phyloP scores from a whole-genome alignment of 1,140 invertebrate species.

The Stegodyphus mimosarum region DNA sequence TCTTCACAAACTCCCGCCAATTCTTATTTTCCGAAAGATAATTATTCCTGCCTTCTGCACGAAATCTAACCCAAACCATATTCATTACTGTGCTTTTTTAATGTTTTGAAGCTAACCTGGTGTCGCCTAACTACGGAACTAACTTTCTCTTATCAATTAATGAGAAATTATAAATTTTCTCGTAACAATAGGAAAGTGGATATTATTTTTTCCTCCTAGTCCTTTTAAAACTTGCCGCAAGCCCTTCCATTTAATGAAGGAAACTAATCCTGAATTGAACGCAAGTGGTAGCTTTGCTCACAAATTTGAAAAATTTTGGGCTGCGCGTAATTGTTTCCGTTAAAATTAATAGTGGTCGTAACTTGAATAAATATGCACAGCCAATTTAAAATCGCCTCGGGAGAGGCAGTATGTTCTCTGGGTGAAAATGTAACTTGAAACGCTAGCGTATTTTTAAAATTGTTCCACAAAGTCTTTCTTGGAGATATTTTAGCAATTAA shows the following conservation, averaged over 20 bases:
- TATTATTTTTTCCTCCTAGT: conserved; percentile 1
- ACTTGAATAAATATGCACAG: conserved; percentile 1
- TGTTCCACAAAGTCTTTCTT: no score
- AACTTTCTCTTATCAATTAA: conserved; percentile 12
- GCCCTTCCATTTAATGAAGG: conserved; percentile 11
- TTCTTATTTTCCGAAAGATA: not conserved
- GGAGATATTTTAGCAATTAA: no score
- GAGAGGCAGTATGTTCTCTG: not conserved
- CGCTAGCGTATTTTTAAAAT: no score
- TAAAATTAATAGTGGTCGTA: conserved; percentile 5
- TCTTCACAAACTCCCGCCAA: not conserved
- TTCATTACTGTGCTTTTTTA: not conserved
- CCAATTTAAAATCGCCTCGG: conserved; percentile 1
- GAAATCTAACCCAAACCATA: no score
- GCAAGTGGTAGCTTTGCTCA: not conserved
- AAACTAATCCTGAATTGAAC: not conserved
- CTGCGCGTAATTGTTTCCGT: not conserved
- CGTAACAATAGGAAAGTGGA: not conserved
- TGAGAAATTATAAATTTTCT: conserved; percentile 36
- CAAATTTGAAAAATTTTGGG: not conserved
- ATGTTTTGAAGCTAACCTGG: not conserved
- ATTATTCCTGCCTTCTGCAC: not conserved
- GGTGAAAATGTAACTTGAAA: no score
- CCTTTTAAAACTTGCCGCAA: not conserved
- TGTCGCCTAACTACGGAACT: not conserved